phyloP scores from a whole-genome alignment of 2,888 invertebrate species.

The Dasypogon diadema region DNA sequence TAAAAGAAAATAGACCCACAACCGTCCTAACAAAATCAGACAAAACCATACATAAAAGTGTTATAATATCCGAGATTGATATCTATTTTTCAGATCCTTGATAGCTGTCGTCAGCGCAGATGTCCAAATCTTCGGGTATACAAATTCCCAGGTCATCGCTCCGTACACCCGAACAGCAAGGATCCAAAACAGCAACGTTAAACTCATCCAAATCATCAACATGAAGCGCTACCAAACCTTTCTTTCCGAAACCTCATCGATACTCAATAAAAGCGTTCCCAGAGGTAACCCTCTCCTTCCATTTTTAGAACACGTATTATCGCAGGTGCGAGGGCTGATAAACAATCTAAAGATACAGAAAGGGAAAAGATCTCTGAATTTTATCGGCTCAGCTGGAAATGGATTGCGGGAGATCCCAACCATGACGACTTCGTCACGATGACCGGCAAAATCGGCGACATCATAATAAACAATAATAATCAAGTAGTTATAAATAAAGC shows the following conservation, averaged over 20 bases:
- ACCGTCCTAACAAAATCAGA: slow-evolving; percentile 13
- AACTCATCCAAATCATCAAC: slow-evolving; percentile 53
- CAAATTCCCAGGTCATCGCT: slow-evolving; percentile 51
- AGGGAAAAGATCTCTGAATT: slow-evolving; percentile 11
- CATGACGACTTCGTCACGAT: slow-evolving; percentile 25
- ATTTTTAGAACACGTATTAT: not conserved
- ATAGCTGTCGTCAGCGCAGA: not conserved
- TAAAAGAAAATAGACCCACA: slow-evolving; percentile 17
- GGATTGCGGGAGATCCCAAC: slow-evolving; percentile 11
- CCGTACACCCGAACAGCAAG: slow-evolving; percentile 48
- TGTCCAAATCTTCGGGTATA: slow-evolving; percentile 49
- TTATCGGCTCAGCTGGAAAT: slow-evolving; percentile 29
- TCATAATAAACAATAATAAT: not conserved
- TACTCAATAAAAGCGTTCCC: not conserved
- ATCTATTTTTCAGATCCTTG: slow-evolving; percentile 23
- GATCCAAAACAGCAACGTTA: slow-evolving; percentile 48
- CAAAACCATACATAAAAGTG: too few species aligned
- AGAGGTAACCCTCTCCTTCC: not conserved
- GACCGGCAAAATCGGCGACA: not conserved
- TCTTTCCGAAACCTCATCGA: not conserved
- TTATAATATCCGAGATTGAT: slow-evolving; percentile 10
- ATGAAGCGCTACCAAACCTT: slow-evolving; percentile 34
- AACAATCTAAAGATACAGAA: not conserved
- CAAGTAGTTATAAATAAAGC: too few species aligned
- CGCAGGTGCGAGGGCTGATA: not conserved